Percentiles rank a stretch among this genome's conserved stretches.
These are phyloP conservation scores for Dipodomys ordii DNA, from an alignment of 2,113 vertebrate genomes.

Conservation along the genomic window DNA sequence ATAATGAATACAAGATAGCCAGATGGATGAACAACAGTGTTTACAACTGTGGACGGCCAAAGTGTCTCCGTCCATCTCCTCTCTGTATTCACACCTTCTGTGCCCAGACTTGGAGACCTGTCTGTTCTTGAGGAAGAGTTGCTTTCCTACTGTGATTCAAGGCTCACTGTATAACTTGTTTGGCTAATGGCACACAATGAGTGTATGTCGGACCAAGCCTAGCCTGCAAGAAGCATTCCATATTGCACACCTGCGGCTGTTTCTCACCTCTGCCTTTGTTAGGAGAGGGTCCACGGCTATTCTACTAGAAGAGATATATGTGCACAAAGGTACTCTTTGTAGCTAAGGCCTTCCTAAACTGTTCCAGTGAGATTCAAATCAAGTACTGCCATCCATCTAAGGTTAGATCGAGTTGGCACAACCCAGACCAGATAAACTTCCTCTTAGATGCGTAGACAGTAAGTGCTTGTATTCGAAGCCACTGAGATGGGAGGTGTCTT, in stretches of 20 bases:
- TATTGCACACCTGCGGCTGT: background rate
- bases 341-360: background rate
- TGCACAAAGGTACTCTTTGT: background rate
- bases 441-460: background rate
- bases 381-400: background rate
- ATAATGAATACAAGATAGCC: background rate
- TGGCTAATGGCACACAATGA: background rate
- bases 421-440: background rate
- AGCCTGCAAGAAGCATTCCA: background rate
- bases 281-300: background rate
- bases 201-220: background rate
- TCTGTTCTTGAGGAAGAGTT: no score
- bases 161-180: background rate
- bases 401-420: background rate
- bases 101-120: background rate
- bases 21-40: background rate
- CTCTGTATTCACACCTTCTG: fast-evolving
- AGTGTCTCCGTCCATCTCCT: background rate
- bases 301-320: background rate
- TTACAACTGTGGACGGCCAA: background rate
- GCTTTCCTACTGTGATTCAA: background rate
- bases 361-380: background rate
- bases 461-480: background rate
- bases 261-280: background rate
- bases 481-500: background rate